These are phyloP conservation scores for Psilopsiagon aymara DNA, from an alignment of 2,113 vertebrate genomes.

Conservation along the genomic window DNA sequence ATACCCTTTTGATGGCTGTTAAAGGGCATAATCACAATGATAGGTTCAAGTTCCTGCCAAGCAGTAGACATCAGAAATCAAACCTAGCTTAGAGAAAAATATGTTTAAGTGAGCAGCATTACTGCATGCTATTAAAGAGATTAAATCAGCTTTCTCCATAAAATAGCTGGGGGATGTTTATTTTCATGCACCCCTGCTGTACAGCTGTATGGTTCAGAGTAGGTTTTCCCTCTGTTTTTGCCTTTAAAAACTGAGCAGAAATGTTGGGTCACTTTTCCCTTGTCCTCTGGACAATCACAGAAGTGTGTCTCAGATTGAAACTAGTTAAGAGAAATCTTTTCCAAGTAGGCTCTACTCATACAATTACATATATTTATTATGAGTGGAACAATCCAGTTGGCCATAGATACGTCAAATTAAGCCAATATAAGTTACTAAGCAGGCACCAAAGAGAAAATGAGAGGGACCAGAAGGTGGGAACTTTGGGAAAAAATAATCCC, in stretches of 20 bases:
- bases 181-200: not conserved
- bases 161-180: not conserved
- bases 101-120: not conserved
- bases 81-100: not conserved
- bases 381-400: not conserved
- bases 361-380: not conserved
- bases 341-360: not conserved
- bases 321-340: not conserved
- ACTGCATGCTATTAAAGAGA: not conserved
- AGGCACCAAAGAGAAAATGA: not conserved
- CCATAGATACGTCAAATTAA: not conserved
- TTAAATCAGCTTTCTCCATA: not conserved
- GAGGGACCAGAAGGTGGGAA: conserved; percentile 2
- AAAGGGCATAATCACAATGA: not conserved
- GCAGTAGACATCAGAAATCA: not conserved
- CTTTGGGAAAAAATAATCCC: not conserved
- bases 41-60: not conserved
- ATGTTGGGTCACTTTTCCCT: not conserved
- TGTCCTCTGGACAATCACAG: not conserved
- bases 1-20: not conserved
- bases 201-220: not conserved
- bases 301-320: not conserved
- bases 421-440: conserved; percentile 35
- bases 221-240: not conserved
- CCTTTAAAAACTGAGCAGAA: not conserved